Evolutionary conservation across 2,113 vertebrate genomes (phyloP), one percentile per base, ranked within the genome.

Genomic region (Polypterus senegalus): DNA sequence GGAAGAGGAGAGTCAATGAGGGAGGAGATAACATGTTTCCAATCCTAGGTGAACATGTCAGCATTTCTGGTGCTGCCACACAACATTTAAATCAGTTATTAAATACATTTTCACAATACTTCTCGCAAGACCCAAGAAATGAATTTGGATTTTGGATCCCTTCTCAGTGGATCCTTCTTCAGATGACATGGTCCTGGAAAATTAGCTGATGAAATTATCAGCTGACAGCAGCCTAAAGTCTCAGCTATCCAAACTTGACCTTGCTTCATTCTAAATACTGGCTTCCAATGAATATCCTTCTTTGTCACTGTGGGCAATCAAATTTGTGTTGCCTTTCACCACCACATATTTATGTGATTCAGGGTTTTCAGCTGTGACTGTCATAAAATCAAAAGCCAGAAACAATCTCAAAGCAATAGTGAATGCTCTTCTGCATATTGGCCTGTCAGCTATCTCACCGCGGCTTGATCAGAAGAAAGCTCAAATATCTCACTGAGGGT

Each of bases 351-450:
- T 59, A 43, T 48, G 52, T 62, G 62, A 66, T 54, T 69, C 64
- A 65, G 57, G 59, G 43, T 66, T 63, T 59, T 69, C 61, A 8
- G 63, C 51, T 56, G 60, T 69, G 67, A 48, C 62, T 48, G 49
- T 55, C 48, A 64, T 58, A 49, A 69, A 69, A 59, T 44, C 61
- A 56, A 66, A 66, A 52, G n/a, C 27, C n/a, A 65, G 48, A 51
- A 69, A 58, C 58, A 69, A 53, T 63, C 61, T 66, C 48, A 66
- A 65, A 58, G 51, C 63, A 62, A 62, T 63, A 55, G 54, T 62
- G 66, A 46, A 68, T 56, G 62, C 56, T 57, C 62, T 47, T 57
- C 4, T 66, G 44, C 4, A 6, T 11, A 44, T 63, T 56, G 54
- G 55, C 43, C 49, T 66, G 46, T 69, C 49, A 54, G 54, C 49